Evolutionary conservation across 2,797 vertebrate species (phyloP), one percentile per base, ranked within the genome.

Genomic region (Labroides dimidiatus): DNA sequence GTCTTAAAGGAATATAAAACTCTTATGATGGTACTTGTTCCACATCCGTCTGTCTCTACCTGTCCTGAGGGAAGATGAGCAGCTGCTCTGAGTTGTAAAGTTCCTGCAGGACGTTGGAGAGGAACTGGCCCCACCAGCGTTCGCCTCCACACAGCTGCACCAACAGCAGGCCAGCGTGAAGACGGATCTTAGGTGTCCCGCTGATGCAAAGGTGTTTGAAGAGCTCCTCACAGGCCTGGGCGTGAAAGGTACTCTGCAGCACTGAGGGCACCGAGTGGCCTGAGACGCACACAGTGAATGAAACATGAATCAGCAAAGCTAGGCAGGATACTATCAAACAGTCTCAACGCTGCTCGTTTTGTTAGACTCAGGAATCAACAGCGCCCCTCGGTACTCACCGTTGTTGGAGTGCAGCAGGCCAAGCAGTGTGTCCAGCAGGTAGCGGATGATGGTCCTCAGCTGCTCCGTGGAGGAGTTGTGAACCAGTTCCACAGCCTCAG

Each of bases 191-290:
- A 13, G 98, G 98, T 0, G 98, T 99, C 64, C 98, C 98, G 57
- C 98, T 99, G 89, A 99, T 98, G 72, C 98, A 99, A 4, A 99
- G 91, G 73, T 99, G 98, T 89, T 99, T 99, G 84, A 99, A 99
- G 49, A 99, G 95, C 79, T 99, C 98, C 89, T 99, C 98, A 75
- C 98, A 99, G 64, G 98, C 97, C 81, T 99, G 95, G 43, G 97
- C 96, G 44, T 99, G 96, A 88, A 99, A 99, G 20, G 96, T 97
- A 72, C 93, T 98, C 92, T 99, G 96, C 54, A 99, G 94, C 85
- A 99, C 97, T 9, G 95, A 95, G 75, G 98, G 98, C 87, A 99
- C 97, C 0, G 97, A 95, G 85, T 97, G 96, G 11, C 98, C 98
- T 99, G 75, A 80, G 4, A 10, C 45, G 21, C 10, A 45, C 17